These are phyloP conservation scores for Oxycera nigricornis DNA, from an alignment of 2,888 invertebrate species.

Conservation along the genomic window DNA sequence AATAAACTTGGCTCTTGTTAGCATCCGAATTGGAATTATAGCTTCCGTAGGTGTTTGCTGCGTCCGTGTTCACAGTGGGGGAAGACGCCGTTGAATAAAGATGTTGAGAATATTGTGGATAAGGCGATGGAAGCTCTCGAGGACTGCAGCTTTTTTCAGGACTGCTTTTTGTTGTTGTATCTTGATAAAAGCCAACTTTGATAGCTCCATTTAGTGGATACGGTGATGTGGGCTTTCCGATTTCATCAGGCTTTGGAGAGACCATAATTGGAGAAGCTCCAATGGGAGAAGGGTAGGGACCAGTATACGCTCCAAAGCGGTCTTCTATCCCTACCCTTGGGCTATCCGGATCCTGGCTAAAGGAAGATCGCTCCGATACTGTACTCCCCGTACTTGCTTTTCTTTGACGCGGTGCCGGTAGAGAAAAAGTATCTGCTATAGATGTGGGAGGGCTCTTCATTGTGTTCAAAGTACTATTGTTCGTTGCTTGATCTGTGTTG, in stretches of 20 bases:
- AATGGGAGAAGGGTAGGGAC: slow-evolving; percentile 76
- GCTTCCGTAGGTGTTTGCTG: slow-evolving; percentile 56
- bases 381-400: slow-evolving; percentile 82
- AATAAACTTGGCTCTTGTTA: slow-evolving; percentile 55
- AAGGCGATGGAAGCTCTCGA: slow-evolving; percentile 72
- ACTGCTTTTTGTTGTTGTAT: slow-evolving; percentile 82
- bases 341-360: slow-evolving; percentile 79
- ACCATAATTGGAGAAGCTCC: slow-evolving; percentile 74
- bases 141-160: slow-evolving; percentile 86
- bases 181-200: slow-evolving; percentile 88
- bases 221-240: slow-evolving; percentile 68
- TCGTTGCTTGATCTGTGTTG: slow-evolving; percentile 37
- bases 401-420: slow-evolving; percentile 66
- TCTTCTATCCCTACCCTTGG: slow-evolving; percentile 71
- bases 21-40: slow-evolving; percentile 53
- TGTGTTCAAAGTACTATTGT: slow-evolving; percentile 54
- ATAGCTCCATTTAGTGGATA: slow-evolving; percentile 84
- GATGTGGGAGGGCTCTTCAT: slow-evolving; percentile 49
- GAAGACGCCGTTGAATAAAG: slow-evolving; percentile 68
- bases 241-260: slow-evolving; percentile 76
- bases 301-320: slow-evolving; percentile 69
- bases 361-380: slow-evolving; percentile 78
- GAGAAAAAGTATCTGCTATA: slow-evolving; percentile 55
- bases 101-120: slow-evolving; percentile 67
- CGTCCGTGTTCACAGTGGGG: slow-evolving; percentile 63